Base-by-base conservation (phyloP, 2,888 invertebrate genomes). In the Adelognathus sp. region DNA sequence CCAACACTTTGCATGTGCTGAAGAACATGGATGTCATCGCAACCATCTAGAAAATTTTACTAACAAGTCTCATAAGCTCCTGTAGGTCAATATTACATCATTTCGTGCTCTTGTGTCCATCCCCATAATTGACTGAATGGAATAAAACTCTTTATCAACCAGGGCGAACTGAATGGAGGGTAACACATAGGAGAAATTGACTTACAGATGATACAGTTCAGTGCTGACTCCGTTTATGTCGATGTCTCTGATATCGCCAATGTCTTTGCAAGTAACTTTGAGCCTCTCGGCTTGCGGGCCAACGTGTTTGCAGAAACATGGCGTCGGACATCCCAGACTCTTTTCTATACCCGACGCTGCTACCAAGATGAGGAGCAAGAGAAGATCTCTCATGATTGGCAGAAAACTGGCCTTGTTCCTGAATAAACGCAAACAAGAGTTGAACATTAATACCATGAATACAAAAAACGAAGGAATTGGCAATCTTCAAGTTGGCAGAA, bases 201-300 rank as follows among this genome's bases (percentile, higher is more conserved):
- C 95, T 94, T 93, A 95, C 95, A 95, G 91, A 90, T 94, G 95
- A 63, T 94, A 92, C 81, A 95, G 93, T 87, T 94, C 93, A 80
- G 92, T 92, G 88, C 94, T 93, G 78, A 95, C 91, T 87, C 93
- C 93, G 84, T 93, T 93, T 73, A 95, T 90, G 88, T 95, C 93
- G 82, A 95, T 92, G 86, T 94, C 94, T 27, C 92, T 92, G 77
- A 95, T 93, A 80, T 93, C 93, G 74, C 93, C 92, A 24, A 94
- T 93, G 66, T 90, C 92, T 67, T 94, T 94, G 88, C 95, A 95
- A 87, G 93, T 94, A 71, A 95, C 92, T 89, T 93, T 93, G 70
- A 95, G 86, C 86, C 93, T 93, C 81, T 94, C 94, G 0, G 93
- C 93, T 80, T 92, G 92, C 77, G 92, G 92, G 66, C 93, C 93